Evolutionary conservation across 2,888 invertebrate species (phyloP).

Genomic region (Agrilus biguttatus): DNA sequence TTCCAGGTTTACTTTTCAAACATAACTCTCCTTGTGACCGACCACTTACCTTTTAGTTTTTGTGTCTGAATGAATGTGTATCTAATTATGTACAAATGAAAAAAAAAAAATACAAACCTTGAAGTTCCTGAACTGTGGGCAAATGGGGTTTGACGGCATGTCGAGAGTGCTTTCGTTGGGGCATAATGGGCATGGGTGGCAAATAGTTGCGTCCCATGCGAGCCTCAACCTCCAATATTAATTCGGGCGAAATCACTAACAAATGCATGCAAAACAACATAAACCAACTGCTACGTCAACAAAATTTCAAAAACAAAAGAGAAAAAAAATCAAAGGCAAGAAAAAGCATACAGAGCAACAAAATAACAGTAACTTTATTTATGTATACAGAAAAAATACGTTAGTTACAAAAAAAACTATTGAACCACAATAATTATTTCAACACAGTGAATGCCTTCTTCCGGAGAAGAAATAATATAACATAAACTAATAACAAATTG

Average conservation of each 20-base stretch:
- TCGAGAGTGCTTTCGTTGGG: constrained; percentile 43
- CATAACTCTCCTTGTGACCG: too few species aligned
- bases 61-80: too few species aligned
- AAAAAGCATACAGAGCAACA: constrained; percentile 11
- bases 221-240: constrained; percentile 79
- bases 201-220: constrained; percentile 68
- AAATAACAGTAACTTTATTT: background rate
- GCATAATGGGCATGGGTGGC: constrained; percentile 47
- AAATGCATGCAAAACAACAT: constrained; percentile 23
- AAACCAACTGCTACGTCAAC: constrained; percentile 16
- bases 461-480: too few species aligned
- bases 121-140: constrained; percentile 62
- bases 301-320: constrained; percentile 19
- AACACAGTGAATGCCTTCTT: too few species aligned
- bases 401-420: too few species aligned
- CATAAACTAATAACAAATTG: too few species aligned
- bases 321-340: constrained; percentile 9
- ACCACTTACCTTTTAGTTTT: background rate
- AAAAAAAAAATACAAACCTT: constrained; percentile 37
- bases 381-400: too few species aligned
- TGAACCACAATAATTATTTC: too few species aligned
- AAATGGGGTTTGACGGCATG: constrained; percentile 35
- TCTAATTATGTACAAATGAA: too few species aligned
- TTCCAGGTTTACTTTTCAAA: too few species aligned
- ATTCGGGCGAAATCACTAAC: constrained; percentile 75